Percentiles rank a stretch among this genome's conserved stretches.
Conservation (phyloP, 2,113 vertebrate genomes). For the Dunckerocampus dactyliophorus region DNA sequence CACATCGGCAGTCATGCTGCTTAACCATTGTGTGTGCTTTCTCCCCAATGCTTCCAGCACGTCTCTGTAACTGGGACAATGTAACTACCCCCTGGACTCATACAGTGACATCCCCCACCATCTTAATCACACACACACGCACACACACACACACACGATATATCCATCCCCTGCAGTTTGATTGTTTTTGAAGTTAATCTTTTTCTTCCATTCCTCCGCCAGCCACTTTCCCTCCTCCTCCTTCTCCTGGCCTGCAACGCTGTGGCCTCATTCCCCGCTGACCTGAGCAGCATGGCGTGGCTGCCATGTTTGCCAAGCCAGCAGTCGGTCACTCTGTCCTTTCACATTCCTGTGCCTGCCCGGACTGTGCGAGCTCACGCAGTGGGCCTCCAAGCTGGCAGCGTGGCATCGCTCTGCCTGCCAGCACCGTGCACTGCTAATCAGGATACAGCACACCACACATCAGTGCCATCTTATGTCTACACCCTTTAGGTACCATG, state of each 20-base stretch:
- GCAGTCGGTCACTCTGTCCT: constrained; percentile 50
- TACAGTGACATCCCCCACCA: constrained; percentile 32
- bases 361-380: constrained; percentile 29
- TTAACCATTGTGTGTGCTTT: constrained; percentile 50
- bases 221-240: background rate
- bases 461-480: background rate
- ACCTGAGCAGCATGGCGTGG: constrained; percentile 53
- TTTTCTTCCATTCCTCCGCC: background rate
- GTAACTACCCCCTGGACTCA: constrained; percentile 42
- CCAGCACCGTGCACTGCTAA: background rate
- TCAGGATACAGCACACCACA: constrained; percentile 5
- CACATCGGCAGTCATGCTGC: constrained; percentile 21
- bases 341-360: constrained; percentile 31
- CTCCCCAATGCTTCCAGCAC: constrained; percentile 45
- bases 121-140: background rate
- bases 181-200: constrained; percentile 65
- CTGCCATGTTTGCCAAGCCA: constrained; percentile 35
- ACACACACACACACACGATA: constrained; percentile 21
- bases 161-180: constrained; percentile 38
- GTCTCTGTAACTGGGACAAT: constrained; percentile 56
- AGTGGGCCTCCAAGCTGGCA: constrained; percentile 33
- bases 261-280: constrained; percentile 42
- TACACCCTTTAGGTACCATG: no score
- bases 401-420: constrained; percentile 37
- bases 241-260: constrained; percentile 13